Evolutionary conservation across 2,888 invertebrate genomes (phyloP), one percentile per base, ranked within the genome.

Genomic region (Nomada hirtipes): DNA sequence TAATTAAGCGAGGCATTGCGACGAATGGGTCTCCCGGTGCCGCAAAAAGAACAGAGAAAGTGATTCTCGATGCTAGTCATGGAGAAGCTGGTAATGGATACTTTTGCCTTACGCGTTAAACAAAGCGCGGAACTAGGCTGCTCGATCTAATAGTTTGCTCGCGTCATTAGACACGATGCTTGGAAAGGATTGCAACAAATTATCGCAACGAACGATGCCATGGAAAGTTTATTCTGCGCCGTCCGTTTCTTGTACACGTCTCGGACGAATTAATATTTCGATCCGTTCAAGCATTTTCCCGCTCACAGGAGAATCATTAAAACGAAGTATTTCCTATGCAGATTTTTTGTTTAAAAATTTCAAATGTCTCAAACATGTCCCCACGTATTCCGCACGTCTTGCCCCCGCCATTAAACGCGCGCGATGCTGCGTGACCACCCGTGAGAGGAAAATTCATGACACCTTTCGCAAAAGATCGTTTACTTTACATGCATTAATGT

Each of bases 21-120:
- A 18, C 44, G 7, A 29, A n/a, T 4, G 9, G 9, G 36, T 7
- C 55, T 29, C 20, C 29, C 18, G 57, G 23, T 20, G 52, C 18
- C n/a, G 15, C 1, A 11, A 26, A 20, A 36, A 61, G 52, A 26
- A 53, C 42, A 68, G 67, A 15, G 77, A 68, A 78, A 78, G 67
- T 68, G 50, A 61, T 55, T 61, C 55, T 23, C n/a, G 11, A 36
- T 55, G 67, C 23, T 67, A 42, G 20, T 4, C 50, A 29, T 26
- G 36, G 7, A 4, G 7, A 7, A 36, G 47, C 47, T 23, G 50
- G 18, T 64, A 59, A 70, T 61, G 42, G 57, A 42, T 69, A 50
- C 36, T 47, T 47, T 63, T 57, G 23, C n/a, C 55, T 26, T 29
- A 20, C 26, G 26, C 42, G 20, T 2, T 15, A 23, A 18, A 52